Conservation (phyloP, 1,140 invertebrate species). For the Stenopsyche tienmushanensis region DNA sequence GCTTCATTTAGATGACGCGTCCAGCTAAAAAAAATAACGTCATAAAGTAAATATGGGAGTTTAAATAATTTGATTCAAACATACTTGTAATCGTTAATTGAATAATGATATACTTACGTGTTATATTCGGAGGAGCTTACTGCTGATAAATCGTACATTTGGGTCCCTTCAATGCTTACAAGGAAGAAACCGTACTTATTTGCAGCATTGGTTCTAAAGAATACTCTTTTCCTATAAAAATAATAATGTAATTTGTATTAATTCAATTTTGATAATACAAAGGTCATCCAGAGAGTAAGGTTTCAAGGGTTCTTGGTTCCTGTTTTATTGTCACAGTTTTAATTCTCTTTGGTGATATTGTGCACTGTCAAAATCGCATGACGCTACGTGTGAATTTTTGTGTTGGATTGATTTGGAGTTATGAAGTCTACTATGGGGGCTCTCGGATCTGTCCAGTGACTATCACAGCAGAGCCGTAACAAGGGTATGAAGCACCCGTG, state of each 20-base stretch:
- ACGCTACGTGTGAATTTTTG: too few species aligned
- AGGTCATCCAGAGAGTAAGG: too few species aligned
- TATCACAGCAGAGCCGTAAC: too few species aligned
- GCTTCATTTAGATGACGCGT: slow-evolving; percentile 30
- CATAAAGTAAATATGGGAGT: slow-evolving; percentile 1
- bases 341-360: too few species aligned
- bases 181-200: slow-evolving; percentile 54
- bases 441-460: too few species aligned
- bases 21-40: slow-evolving; percentile 31
- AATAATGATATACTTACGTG: slow-evolving; percentile 46
- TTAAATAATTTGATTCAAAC: not conserved
- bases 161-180: slow-evolving; percentile 53
- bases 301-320: too few species aligned
- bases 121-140: slow-evolving; percentile 49
- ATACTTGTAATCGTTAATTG: not conserved
- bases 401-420: too few species aligned
- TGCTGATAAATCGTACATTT: slow-evolving; percentile 54
- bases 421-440: too few species aligned
- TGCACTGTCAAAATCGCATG: too few species aligned
- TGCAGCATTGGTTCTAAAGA: slow-evolving; percentile 53
- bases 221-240: slow-evolving; percentile 48
- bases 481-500: too few species aligned
- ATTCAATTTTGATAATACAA: too few species aligned
- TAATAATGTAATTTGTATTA: slow-evolving; percentile 3
- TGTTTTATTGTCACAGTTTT: too few species aligned